Base-by-base conservation (phyloP, 2,113 vertebrate genomes). In the Ramphastos sulfuratus region DNA sequence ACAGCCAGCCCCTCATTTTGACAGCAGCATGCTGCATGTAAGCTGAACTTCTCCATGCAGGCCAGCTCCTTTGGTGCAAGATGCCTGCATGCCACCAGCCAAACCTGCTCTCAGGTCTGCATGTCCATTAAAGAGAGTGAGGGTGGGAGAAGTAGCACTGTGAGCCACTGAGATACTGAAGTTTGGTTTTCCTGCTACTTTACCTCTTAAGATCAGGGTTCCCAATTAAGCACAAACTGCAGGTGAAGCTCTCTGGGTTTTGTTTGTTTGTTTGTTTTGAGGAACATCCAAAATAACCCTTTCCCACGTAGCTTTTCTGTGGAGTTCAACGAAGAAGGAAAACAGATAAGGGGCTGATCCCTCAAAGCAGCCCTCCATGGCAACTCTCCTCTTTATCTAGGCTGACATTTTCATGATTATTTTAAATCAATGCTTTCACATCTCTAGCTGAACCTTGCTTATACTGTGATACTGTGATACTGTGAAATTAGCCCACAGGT, bases 1-100 rank as follows among this genome's bases (percentile, higher is more conserved):
- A 70, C 25, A 50, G 35, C 35, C 82, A 0, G 1, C 3, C 16
- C 18, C 15, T 12, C 7, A 1, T 4, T 1, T 0, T 2, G 2
- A 67, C 37, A 72, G 44, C 59, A 50, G 44, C 59, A 50, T 8
- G 25, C 39, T 28, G n/a, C 27, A 78, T 9, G 33, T 7, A 7
- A 74, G 28, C 10, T 0, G 2, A 82, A 23, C 8, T 64, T 14
- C 27, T 73, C 30, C 15, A 4, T 9, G 6, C 46, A 20, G 20
- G 10, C 80, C 73, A 83, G 37, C 20, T 39, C 37, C 37, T 52
- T 24, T 0, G 0, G 10, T 23, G 23, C 16, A 82, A 17, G 35
- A 59, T 55, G 12, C 9, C 61, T 4, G 1, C 2, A 2, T 12
- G 1, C 17, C 4, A 1, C 18, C 46, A 15, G 33, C 7, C 64